phyloP scores from a whole-genome alignment of 2,797 vertebrate genomes.

The Caiman crocodilus region DNA sequence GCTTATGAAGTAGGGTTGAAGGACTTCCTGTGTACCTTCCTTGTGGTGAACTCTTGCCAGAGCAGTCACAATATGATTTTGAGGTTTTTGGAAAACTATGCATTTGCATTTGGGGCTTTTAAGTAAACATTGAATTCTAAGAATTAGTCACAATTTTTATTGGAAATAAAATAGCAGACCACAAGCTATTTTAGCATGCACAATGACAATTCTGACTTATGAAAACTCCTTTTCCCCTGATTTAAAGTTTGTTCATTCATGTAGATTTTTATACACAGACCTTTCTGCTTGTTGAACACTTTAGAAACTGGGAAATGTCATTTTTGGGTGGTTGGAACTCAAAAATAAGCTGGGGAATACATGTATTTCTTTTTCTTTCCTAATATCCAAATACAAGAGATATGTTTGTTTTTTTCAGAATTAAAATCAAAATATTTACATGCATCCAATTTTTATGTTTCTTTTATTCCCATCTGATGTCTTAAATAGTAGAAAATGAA shows the following conservation, averaged over 20 bases:
- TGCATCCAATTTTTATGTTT: constrained; percentile 1
- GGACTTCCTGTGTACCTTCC: neutral
- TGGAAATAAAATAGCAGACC: neutral
- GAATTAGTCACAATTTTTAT: neutral
- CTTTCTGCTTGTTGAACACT: constrained; percentile 6
- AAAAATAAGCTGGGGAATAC: constrained; percentile 10
- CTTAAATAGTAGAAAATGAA: constrained; percentile 48
- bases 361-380: constrained; percentile 14
- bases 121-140: constrained; percentile 27
- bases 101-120: constrained; percentile 14
- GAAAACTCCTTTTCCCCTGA: constrained; percentile 12
- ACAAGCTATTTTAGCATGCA: neutral
- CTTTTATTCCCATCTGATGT: constrained; percentile 36
- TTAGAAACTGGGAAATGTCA: neutral
- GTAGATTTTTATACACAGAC: neutral
- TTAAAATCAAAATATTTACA: constrained; percentile 39
- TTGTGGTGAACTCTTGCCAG: neutral
- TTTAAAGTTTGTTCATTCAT: constrained; percentile 21
- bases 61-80: constrained; percentile 1
- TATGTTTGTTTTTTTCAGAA: constrained; percentile 38
- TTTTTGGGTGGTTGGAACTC: constrained; percentile 27
- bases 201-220: neutral
- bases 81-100: constrained; percentile 13
- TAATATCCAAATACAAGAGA: constrained; percentile 25
- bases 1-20: neutral